A percentile compares a stretch with the other conserved stretches of the same genome.
phyloP scores from a whole-genome alignment of 2,888 invertebrate species.

The Nesidiocoris tenuis region DNA sequence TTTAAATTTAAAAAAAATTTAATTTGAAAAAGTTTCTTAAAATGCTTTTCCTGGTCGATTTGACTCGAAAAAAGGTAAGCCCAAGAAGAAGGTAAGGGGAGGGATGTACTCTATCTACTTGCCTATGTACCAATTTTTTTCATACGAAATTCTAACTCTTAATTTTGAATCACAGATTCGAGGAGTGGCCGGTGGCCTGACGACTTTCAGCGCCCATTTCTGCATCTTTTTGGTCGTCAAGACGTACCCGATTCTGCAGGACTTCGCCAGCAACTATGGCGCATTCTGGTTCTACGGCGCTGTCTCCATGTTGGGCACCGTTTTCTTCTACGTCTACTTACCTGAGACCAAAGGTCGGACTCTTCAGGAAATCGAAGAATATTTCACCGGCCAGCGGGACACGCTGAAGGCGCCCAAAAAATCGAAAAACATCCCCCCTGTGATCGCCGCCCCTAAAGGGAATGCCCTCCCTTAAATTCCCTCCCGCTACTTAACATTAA shows the following conservation, averaged over 20 bases:
- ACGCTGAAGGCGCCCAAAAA: slow-evolving; percentile 53
- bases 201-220: slow-evolving; percentile 65
- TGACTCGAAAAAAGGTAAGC: no score
- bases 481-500: no score
- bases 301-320: slow-evolving; percentile 61
- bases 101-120: no score
- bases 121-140: no score
- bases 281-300: slow-evolving; percentile 64
- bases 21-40: no score
- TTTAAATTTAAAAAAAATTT: no score
- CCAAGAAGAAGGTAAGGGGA: no score
- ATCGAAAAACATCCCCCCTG: slow-evolving; percentile 42
- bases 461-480: slow-evolving; percentile 47
- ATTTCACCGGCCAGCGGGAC: slow-evolving; percentile 65
- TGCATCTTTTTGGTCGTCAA: slow-evolving; percentile 69
- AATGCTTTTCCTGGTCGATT: no score
- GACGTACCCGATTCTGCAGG: slow-evolving; percentile 62
- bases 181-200: slow-evolving; percentile 66
- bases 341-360: slow-evolving; percentile 70
- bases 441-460: slow-evolving; percentile 47
- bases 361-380: slow-evolving; percentile 70
- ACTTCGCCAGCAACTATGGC: slow-evolving; percentile 60
- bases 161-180: slow-evolving; percentile 65
- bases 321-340: slow-evolving; percentile 65
- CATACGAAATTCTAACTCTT: no score